phyloP scores from a whole-genome alignment of 92 coral and sea anemone genomes.

The Virgularia gustaviana region DNA sequence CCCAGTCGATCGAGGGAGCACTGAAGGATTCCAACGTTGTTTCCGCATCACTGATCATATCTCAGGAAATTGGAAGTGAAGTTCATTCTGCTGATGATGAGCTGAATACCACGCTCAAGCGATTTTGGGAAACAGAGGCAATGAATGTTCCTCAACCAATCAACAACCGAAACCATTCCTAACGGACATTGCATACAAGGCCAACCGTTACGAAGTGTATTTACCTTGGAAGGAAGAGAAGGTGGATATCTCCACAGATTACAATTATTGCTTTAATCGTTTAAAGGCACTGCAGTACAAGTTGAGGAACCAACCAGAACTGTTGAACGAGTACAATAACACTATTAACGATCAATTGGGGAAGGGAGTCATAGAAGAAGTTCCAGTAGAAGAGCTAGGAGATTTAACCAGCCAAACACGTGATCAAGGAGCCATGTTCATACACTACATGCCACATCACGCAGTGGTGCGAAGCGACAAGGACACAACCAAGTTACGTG shows the following conservation, averaged over 20 bases:
- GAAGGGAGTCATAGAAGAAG: conserved; percentile 22
- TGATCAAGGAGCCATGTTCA: not conserved
- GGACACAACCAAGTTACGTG: conserved; percentile 30
- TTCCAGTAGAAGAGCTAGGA: not conserved
- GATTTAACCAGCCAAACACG: not conserved
- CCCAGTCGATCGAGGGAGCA: conserved; percentile 7
- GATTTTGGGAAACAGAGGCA: conserved; percentile 58
- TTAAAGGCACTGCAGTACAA: conserved; percentile 41
- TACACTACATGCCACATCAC: conserved; percentile 36
- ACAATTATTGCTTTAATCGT: conserved; percentile 32
- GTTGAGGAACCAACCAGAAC: conserved; percentile 45
- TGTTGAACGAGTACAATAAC: conserved; percentile 22
- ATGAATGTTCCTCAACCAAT: no score
- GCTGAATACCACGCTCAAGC: conserved; percentile 35
- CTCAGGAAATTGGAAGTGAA: conserved; percentile 11
- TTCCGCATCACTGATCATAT: conserved; percentile 22
- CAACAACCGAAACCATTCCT: not conserved
- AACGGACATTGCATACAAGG: conserved; percentile 35
- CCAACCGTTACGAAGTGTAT: conserved; percentile 46
- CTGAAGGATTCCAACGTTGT: not conserved
- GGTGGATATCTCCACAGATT: conserved; percentile 26
- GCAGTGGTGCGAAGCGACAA: conserved; percentile 25
- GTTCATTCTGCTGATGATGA: conserved; percentile 18
- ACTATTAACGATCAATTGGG: conserved; percentile 30
- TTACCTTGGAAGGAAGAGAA: conserved; percentile 49